Evolutionary conservation across 2,888 invertebrate species (phyloP).

Genomic region (Polymixis flavicincta): DNA sequence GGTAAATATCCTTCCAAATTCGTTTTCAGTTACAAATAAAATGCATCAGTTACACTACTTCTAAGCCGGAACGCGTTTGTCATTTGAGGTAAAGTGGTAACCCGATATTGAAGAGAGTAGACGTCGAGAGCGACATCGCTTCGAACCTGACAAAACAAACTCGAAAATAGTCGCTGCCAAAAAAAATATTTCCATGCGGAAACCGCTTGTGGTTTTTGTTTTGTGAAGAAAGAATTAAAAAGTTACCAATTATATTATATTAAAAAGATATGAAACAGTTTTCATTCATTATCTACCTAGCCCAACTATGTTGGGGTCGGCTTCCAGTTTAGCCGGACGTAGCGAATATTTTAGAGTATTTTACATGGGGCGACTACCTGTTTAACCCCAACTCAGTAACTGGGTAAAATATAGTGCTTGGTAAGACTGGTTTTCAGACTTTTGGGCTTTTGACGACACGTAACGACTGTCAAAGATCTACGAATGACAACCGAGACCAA

Average conservation of each 20-base stretch:
- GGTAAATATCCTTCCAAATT: slow-evolving; percentile 6
- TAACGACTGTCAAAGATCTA: too few species aligned
- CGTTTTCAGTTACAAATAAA: slow-evolving; percentile 34
- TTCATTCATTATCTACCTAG: too few species aligned
- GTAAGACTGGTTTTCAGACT: too few species aligned
- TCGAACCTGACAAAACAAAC: slow-evolving; percentile 88
- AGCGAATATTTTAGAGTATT: too few species aligned
- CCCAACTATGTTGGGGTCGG: too few species aligned
- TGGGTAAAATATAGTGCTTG: too few species aligned
- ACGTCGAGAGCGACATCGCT: slow-evolving; percentile 75
- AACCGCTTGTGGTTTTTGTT: slow-evolving; percentile 42
- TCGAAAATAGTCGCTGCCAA: slow-evolving; percentile 74
- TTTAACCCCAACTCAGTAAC: too few species aligned
- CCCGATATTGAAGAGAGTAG: slow-evolving; percentile 83
- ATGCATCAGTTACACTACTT: slow-evolving; percentile 51
- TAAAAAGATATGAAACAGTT: too few species aligned
- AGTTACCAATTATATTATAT: neutral
- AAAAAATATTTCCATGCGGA: slow-evolving; percentile 73
- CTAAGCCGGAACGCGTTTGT: slow-evolving; percentile 64
- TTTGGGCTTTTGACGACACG: too few species aligned
- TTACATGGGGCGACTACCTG: too few species aligned
- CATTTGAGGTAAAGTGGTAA: slow-evolving; percentile 78
- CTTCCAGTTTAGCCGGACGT: too few species aligned
- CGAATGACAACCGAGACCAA: too few species aligned
- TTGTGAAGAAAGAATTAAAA: neutral